Conservation (phyloP, 2,797 vertebrate species). For the Lophius americanus region DNA sequence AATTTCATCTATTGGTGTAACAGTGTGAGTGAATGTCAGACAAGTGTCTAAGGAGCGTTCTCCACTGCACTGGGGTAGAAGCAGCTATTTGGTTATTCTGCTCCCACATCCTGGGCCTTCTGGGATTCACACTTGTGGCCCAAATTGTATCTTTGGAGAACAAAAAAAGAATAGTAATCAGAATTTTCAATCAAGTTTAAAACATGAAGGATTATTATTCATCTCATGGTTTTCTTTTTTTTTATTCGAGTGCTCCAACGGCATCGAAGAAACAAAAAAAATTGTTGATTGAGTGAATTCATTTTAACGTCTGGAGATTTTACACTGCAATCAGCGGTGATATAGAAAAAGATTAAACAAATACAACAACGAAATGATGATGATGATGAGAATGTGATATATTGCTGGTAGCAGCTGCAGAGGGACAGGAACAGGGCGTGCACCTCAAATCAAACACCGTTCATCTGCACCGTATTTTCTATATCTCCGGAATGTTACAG, state of each 20-base stretch:
- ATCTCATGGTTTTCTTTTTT: conserved; percentile 41
- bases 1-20: conserved; percentile 77
- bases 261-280: conserved; percentile 27
- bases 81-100: conserved; percentile 70
- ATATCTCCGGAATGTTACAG: conserved; percentile 50
- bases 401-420: conserved; percentile 60
- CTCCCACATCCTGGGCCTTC: conserved; percentile 55
- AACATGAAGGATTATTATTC: conserved; percentile 45
- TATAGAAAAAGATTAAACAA: conserved; percentile 21
- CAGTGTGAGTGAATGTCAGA: conserved; percentile 78
- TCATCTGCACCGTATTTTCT: conserved; percentile 52
- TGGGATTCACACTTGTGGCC: conserved; percentile 56
- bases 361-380: conserved; percentile 17
- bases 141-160: conserved; percentile 73
- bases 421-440: conserved; percentile 54
- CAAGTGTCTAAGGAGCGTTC: conserved; percentile 70
- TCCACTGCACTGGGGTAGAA: conserved; percentile 56
- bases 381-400: conserved; percentile 40
- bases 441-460: conserved; percentile 50
- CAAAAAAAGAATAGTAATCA: conserved; percentile 71
- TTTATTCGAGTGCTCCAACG: conserved; percentile 19
- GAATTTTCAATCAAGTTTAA: conserved; percentile 70
- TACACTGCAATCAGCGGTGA: conserved; percentile 48
- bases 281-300: conserved; percentile 46
- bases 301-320: conserved; percentile 24